Evolutionary conservation across 1,140 invertebrate species (phyloP), one percentile per base, ranked within the genome.

Genomic region (Euura saliciscinereae): DNA sequence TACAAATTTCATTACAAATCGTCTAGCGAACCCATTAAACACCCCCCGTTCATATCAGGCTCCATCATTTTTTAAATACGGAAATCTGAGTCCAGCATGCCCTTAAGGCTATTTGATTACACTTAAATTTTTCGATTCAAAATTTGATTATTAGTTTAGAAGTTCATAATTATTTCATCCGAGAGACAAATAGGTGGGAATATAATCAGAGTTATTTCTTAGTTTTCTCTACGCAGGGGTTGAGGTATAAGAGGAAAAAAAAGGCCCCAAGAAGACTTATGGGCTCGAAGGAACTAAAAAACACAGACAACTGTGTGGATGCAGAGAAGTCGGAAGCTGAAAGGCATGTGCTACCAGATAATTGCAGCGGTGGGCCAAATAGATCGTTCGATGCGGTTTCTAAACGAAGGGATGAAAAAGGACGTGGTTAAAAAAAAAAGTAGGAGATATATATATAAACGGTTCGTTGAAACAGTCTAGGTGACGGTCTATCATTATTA

Each of bases 311-410:
- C 10, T 59, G 13, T 59, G 51, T 59, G 13, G 10, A 59, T 3
- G 51, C 13, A 59, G 3, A n/a, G 13, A 59, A 59, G 51, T 59
- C 51, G 51, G 51, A 59, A 59, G 51, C 51, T 11, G 67, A 44
- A 45, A 8, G 28, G 71, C 51, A 69, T 66, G 66, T 67, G 71
- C 78, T 76, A 79, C 76, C 46, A 71, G 67, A 76, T 79, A 79
- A 76, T 71, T 45, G 75, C 69, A 65, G 69, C 68, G 51, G 8
- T 59, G 51, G 51, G 51, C 51, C 51, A 59, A 59, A 59, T 59
- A 59, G 51, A 59, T 59, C 51, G 28, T 28, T 28, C 28, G 28
- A 28, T 28, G 28, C 28, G 28, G 28, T 28, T 28, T 28, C 28
- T 28, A 59, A n/a, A n/a, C 13, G 7, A 13, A 8, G 13, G 66